A percentile compares a stretch with the other conserved stretches of the same genome.
Conservation (phyloP, 2,888 invertebrate species). For the Charanyca ferruginea region DNA sequence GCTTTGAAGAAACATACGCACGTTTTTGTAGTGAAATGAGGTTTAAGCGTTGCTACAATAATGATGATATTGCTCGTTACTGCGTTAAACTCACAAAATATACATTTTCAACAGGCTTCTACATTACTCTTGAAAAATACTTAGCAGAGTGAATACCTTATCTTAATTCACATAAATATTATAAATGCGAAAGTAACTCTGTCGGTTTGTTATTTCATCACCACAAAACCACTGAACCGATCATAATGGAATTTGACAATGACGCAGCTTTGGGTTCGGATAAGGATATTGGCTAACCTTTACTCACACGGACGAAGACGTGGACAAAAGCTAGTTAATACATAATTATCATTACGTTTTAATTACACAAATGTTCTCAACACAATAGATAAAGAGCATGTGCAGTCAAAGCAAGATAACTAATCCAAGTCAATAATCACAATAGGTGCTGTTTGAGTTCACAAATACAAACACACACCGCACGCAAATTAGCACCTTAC, state of each 20-base stretch:
- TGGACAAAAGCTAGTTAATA: not conserved
- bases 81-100: constrained; percentile 19
- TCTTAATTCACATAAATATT: not conserved
- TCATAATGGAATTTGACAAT: not conserved
- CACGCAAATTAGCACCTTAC: constrained; percentile 58
- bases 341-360: not conserved
- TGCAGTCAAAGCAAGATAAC: constrained; percentile 72
- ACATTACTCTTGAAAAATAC: constrained; percentile 22
- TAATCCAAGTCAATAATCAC: constrained; percentile 78
- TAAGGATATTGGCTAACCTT: too few relatives aligned
- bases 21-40: constrained; percentile 50
- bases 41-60: constrained; percentile 30
- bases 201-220: not conserved
- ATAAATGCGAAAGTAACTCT: not conserved
- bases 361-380: constrained; percentile 52
- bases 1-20: constrained; percentile 54
- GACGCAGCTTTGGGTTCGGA: too few relatives aligned
- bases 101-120: constrained; percentile 5
- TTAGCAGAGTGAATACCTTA: not conserved
- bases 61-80: constrained; percentile 38
- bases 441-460: constrained; percentile 69
- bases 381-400: constrained; percentile 69
- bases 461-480: constrained; percentile 51
- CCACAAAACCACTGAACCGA: not conserved
- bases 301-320: too few relatives aligned